These are phyloP conservation scores for Taeniopygia guttata DNA, from an alignment of 2,797 vertebrate genomes.

Conservation along the genomic window DNA sequence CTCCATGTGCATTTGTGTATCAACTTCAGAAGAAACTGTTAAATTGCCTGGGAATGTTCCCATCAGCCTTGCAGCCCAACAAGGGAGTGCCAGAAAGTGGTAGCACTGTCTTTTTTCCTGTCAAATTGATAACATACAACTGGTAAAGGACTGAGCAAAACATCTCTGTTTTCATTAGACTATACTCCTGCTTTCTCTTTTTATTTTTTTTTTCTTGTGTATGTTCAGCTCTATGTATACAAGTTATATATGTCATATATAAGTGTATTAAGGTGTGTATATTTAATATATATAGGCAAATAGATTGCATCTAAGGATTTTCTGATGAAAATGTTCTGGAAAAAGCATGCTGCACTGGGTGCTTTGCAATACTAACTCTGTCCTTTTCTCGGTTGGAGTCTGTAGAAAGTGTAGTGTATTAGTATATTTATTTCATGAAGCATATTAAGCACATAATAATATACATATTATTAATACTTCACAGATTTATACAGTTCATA, in stretches of 20 bases:
- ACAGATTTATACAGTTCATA: background rate
- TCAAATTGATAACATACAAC: background rate
- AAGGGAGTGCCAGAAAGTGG: background rate
- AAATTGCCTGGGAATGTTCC: background rate
- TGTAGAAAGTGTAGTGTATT: background rate
- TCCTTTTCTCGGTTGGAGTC: background rate
- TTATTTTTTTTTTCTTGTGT: background rate
- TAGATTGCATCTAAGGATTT: background rate
- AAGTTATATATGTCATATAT: background rate
- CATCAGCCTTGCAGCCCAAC: background rate
- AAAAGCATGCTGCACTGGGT: background rate
- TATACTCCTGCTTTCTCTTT: background rate
- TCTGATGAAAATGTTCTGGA: background rate
- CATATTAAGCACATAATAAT: background rate
- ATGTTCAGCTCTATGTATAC: accelerated
- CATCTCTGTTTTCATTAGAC: background rate
- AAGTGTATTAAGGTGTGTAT: accelerated
- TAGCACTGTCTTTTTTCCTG: background rate
- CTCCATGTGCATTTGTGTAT: background rate
- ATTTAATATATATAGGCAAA: background rate
- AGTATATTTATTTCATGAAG: background rate
- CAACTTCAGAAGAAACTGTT: background rate
- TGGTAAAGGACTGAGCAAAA: background rate
- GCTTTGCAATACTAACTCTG: background rate
- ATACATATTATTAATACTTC: background rate